These are phyloP conservation scores for Chelonus formosanus DNA, from an alignment of 2,888 invertebrate genomes.

Conservation along the genomic window DNA sequence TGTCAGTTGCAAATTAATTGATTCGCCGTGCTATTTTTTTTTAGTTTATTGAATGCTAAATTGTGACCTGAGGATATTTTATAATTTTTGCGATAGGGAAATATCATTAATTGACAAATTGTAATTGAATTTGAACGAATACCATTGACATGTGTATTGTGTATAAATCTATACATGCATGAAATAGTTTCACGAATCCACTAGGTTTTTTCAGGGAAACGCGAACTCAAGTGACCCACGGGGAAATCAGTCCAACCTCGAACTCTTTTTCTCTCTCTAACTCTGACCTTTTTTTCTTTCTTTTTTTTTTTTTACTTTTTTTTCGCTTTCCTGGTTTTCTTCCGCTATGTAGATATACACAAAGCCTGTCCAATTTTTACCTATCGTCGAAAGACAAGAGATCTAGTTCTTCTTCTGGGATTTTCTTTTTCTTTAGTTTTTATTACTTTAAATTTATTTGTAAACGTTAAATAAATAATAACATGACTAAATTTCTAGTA, in stretches of 20 bases:
- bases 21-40: neutral
- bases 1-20: neutral
- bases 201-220: conserved; percentile 19
- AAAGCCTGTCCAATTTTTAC: conserved; percentile 2
- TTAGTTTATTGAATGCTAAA: neutral
- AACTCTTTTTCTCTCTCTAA: conserved; percentile 18
- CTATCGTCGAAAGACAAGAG: conserved; percentile 15
- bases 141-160: too few species aligned
- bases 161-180: neutral
- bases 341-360: neutral
- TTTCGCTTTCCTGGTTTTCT: neutral
- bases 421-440: too few species aligned
- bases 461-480: too few species aligned
- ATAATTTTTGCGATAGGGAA: conserved; percentile 1
- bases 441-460: too few species aligned
- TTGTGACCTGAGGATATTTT: neutral
- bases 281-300: conserved; percentile 26
- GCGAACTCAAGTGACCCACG: conserved; percentile 35
- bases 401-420: too few species aligned
- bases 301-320: conserved; percentile 21
- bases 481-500: too few species aligned
- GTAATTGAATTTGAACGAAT: conserved; percentile 13
- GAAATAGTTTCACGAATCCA: conserved; percentile 8
- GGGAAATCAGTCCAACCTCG: conserved; percentile 36
- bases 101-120: conserved; percentile 18